These are phyloP conservation scores for Ophioderma brevispina DNA, from an alignment of 35 echinoderm and acorn worm genomes.

Conservation along the genomic window DNA sequence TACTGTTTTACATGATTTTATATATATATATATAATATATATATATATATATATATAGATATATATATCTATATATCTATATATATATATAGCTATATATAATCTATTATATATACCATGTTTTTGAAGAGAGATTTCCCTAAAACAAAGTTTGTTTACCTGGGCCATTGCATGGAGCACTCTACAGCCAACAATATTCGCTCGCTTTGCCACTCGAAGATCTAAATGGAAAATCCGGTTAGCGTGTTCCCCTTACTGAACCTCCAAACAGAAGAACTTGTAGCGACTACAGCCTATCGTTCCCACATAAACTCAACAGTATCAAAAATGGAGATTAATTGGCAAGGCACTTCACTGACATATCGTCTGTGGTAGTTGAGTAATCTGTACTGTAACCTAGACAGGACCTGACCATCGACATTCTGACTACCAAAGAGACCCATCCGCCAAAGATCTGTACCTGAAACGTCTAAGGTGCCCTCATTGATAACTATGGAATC, in stretches of 20 bases:
- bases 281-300: slow-evolving; percentile 61
- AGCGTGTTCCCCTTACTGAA: slow-evolving; percentile 47
- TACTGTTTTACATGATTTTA: too few species aligned
- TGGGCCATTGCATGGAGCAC: slow-evolving; percentile 19
- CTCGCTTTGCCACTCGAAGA: slow-evolving; percentile 9
- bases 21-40: too few species aligned
- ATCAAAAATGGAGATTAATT: neutral
- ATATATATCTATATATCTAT: too few species aligned
- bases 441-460: slow-evolving; percentile 72
- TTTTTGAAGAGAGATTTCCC: too few species aligned
- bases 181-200: neutral
- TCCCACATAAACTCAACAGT: slow-evolving; percentile 34
- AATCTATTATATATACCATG: too few species aligned
- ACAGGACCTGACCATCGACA: slow-evolving; percentile 72
- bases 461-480: slow-evolving; percentile 33
- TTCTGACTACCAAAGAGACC: slow-evolving; percentile 85
- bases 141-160: slow-evolving; percentile 26
- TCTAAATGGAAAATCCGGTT: slow-evolving; percentile 33
- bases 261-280: slow-evolving; percentile 73
- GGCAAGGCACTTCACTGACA: neutral
- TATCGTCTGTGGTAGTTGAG: neutral
- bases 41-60: too few species aligned
- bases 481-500: slow-evolving; percentile 32
- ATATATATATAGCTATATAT: too few species aligned
- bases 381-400: slow-evolving; percentile 75